Evolutionary conservation across 2,113 vertebrate species (phyloP).

Genomic region (Cardinalis cardinalis): DNA sequence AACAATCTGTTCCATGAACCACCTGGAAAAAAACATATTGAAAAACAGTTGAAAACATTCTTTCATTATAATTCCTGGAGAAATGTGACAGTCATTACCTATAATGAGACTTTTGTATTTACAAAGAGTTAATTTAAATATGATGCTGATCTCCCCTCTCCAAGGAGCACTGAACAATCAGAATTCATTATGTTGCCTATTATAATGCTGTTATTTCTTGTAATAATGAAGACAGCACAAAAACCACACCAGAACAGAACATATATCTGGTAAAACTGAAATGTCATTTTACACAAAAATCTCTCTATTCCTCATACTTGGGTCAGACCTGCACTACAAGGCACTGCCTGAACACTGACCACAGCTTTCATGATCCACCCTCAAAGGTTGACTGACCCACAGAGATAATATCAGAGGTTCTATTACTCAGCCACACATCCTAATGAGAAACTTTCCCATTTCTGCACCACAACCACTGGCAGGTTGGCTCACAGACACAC

Average conservation of each 20-base stretch:
- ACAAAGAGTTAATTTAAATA: conserved; percentile 1
- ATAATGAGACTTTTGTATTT: not conserved
- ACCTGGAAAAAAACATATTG: not conserved
- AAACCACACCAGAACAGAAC: not conserved
- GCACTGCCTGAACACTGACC: not conserved
- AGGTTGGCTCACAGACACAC: conserved; percentile 22
- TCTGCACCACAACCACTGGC: not conserved
- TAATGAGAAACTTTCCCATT: conserved; percentile 41
- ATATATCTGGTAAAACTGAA: not conserved
- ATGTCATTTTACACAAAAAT: not conserved
- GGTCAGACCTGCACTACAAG: not conserved
- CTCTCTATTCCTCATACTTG: not conserved
- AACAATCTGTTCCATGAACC: not conserved
- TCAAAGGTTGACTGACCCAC: not conserved
- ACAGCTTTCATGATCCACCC: not conserved
- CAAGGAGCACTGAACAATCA: not conserved
- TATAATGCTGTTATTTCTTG: not conserved
- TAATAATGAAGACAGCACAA: not conserved
- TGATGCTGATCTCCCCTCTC: not conserved
- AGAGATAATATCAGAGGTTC: not conserved
- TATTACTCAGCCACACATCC: conserved; percentile 1
- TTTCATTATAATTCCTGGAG: conserved; percentile 17
- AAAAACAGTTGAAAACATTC: not conserved
- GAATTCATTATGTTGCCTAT: not conserved
- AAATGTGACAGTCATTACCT: not conserved